Conservation (phyloP, 2,888 invertebrate species). For the Caenorhabditis sp. region DNA sequence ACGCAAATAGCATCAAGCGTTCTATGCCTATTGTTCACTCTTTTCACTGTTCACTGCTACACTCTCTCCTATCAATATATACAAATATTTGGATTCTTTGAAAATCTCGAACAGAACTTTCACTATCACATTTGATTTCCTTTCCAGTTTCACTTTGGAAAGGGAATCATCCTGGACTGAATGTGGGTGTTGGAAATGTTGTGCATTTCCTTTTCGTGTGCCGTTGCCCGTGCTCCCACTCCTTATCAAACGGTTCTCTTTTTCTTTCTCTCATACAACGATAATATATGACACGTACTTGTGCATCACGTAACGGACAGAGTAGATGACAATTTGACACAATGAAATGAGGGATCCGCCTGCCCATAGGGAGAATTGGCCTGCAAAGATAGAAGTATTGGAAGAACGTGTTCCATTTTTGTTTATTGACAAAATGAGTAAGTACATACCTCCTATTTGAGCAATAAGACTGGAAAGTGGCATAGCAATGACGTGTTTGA, state of each 20-base stretch:
- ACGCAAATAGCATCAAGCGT: slow-evolving; percentile 33
- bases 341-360: slow-evolving; percentile 79
- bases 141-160: not conserved
- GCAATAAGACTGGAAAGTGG: slow-evolving; percentile 77
- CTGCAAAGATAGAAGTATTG: slow-evolving; percentile 54
- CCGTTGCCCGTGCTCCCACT: not conserved
- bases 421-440: not conserved
- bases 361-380: slow-evolving; percentile 80
- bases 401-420: too few species aligned
- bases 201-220: slow-evolving; percentile 20
- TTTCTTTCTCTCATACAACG: slow-evolving; percentile 30
- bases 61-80: slow-evolving; percentile 5
- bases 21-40: slow-evolving; percentile 17
- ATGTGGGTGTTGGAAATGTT: slow-evolving; percentile 10
- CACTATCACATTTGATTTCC: too few species aligned
- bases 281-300: slow-evolving; percentile 56
- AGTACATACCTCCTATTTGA: slow-evolving; percentile 78
- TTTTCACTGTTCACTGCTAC: slow-evolving; percentile 6
- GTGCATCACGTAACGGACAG: slow-evolving; percentile 50
- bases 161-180: not conserved
- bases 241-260: slow-evolving; percentile 24
- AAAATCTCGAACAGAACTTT: slow-evolving; percentile 9
- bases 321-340: slow-evolving; percentile 76
- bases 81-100: slow-evolving; percentile 50
- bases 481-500: slow-evolving; percentile 78